phyloP scores from a whole-genome alignment of 2,113 vertebrate species.

The Platanista minor region DNA sequence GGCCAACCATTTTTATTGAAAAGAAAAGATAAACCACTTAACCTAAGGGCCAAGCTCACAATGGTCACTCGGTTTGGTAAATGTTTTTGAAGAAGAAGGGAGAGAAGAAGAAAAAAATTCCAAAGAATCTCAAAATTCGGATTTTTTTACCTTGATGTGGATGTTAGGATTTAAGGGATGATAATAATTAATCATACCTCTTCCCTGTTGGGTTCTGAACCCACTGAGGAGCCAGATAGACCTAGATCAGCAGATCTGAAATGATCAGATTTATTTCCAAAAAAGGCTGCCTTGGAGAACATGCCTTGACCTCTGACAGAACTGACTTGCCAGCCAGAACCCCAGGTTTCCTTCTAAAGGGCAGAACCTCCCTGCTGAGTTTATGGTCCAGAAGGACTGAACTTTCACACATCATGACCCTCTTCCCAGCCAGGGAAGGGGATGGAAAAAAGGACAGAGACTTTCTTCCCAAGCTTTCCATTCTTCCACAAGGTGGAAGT shows the following conservation, averaged over 20 bases:
- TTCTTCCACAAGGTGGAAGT: neutral
- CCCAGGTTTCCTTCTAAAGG: neutral
- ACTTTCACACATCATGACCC: neutral
- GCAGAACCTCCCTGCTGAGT: neutral
- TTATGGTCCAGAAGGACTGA: neutral
- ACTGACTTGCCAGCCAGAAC: neutral
- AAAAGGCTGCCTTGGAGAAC: neutral
- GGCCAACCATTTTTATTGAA: neutral
- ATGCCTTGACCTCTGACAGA: neutral
- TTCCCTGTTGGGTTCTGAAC: neutral
- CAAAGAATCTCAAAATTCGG: conserved; percentile 22
- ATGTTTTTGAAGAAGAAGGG: neutral
- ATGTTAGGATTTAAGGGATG: neutral
- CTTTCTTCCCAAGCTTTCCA: neutral
- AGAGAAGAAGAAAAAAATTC: neutral
- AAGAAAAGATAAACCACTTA: neutral
- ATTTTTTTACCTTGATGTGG: neutral
- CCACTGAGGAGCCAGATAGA: neutral
- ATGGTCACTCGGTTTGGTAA: neutral
- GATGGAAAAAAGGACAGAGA: neutral
- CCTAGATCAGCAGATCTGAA: neutral
- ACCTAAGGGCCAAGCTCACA: neutral
- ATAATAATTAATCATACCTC: neutral
- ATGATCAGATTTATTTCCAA: neutral
- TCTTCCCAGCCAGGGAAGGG: neutral